phyloP scores from a whole-genome alignment of 1,140 invertebrate genomes.

The Drosophila baimaii region DNA sequence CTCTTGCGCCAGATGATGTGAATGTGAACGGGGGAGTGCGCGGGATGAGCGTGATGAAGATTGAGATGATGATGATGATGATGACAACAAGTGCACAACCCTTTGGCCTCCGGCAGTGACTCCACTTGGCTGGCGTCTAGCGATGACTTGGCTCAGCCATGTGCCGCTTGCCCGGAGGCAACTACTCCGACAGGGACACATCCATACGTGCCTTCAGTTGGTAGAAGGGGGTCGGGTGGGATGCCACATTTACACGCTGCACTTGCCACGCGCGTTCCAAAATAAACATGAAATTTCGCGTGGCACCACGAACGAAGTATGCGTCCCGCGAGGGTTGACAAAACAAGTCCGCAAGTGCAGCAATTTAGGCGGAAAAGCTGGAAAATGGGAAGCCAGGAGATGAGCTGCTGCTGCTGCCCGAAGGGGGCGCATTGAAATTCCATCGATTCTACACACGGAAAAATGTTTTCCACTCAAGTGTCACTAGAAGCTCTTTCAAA shows the following conservation, averaged over 20 bases:
- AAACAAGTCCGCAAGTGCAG: slow-evolving; percentile 51
- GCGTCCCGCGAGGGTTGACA: slow-evolving; percentile 30
- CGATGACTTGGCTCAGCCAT: slow-evolving; percentile 34
- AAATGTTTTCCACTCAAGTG: background rate
- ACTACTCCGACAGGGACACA: slow-evolving; percentile 8
- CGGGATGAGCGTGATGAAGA: slow-evolving; percentile 19
- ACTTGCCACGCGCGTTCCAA: slow-evolving; percentile 74
- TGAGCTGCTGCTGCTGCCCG: slow-evolving; percentile 6
- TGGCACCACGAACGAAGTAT: slow-evolving; percentile 11
- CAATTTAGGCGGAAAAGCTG: slow-evolving; percentile 58
- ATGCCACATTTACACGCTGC: slow-evolving; percentile 68
- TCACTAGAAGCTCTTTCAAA: background rate
- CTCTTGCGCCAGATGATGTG: slow-evolving; percentile 42
- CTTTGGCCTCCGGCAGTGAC: slow-evolving; percentile 61
- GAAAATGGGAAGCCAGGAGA: slow-evolving; percentile 2
- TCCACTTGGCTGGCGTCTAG: slow-evolving; percentile 47
- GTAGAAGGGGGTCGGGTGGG: too few species aligned
- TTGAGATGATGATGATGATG: slow-evolving; percentile 46
- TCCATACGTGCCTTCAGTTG: slow-evolving; percentile 50
- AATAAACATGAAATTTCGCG: slow-evolving; percentile 63
- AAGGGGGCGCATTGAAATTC: slow-evolving; percentile 10
- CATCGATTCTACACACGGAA: background rate
- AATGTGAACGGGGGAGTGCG: slow-evolving; percentile 16
- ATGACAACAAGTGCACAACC: slow-evolving; percentile 77
- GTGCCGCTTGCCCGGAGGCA: slow-evolving; percentile 12